phyloP scores from a whole-genome alignment of 2,888 invertebrate genomes.

The Pemphredon lugubris region DNA sequence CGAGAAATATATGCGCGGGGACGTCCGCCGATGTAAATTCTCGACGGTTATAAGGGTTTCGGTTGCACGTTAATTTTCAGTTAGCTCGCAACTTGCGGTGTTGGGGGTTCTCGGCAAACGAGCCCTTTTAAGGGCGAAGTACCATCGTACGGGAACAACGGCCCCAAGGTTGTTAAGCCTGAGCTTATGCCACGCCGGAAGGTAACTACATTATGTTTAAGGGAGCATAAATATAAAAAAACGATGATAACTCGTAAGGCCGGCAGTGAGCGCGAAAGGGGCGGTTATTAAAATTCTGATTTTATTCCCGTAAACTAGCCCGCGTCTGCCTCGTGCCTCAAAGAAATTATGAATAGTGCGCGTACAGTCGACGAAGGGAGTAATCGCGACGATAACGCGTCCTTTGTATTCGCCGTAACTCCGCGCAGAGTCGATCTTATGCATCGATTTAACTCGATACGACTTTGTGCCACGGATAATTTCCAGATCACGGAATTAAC shows the following conservation, averaged over 20 bases:
- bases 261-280: too few species aligned
- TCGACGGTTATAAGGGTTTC: conserved; percentile 56
- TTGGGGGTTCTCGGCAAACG: conserved; percentile 27
- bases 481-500: too few species aligned
- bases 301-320: neutral
- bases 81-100: conserved; percentile 58
- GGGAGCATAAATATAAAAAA: conserved; percentile 27
- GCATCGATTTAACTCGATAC: too few species aligned
- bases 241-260: conserved; percentile 20
- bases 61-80: conserved; percentile 68
- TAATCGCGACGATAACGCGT: too few species aligned
- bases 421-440: too few species aligned
- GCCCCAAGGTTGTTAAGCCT: conserved; percentile 42
- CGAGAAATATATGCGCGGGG: conserved; percentile 15
- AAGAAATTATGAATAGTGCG: too few species aligned
- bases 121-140: conserved; percentile 31
- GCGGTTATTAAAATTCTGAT: conserved; percentile 15
- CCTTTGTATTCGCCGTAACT: too few species aligned
- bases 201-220: conserved; percentile 36
- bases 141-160: conserved; percentile 40
- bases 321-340: too few species aligned
- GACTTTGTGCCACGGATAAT: too few species aligned
- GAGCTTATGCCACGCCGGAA: conserved; percentile 14
- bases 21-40: conserved; percentile 52
- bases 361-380: too few species aligned